Evolutionary conservation across 2,113 vertebrate species (phyloP).

Genomic region (Passer domesticus): DNA sequence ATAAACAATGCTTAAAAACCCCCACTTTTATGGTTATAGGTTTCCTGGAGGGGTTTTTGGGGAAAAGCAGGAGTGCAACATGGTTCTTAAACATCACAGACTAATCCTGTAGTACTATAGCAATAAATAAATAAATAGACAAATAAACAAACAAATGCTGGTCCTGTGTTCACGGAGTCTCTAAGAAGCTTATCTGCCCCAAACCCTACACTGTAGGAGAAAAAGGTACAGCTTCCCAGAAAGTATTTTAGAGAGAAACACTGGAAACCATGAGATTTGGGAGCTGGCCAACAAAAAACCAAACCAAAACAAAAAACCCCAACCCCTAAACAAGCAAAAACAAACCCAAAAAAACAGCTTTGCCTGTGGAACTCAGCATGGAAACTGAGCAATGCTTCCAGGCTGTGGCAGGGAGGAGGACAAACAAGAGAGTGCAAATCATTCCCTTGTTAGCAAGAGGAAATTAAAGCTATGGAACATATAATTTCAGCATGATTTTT

Average conservation of each 20-base stretch:
- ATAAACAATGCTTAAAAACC: background rate
- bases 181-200: background rate
- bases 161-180: background rate
- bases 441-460: slow-evolving; percentile 1
- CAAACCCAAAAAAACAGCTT: background rate
- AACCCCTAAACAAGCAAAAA: background rate
- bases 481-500: slow-evolving; percentile 43
- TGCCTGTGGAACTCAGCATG: background rate
- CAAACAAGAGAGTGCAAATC: slow-evolving; percentile 34
- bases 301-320: background rate
- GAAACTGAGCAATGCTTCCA: background rate
- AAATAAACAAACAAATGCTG: background rate
- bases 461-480: slow-evolving; percentile 33
- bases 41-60: background rate
- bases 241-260: background rate
- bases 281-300: background rate
- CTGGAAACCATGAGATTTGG: background rate
- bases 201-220: background rate
- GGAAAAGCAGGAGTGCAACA: background rate
- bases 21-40: background rate
- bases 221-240: background rate
- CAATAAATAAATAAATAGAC: background rate
- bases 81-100: background rate
- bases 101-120: too few species aligned
- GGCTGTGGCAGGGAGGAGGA: background rate